Conservation (phyloP, 2,888 invertebrate species). For the Noctua janthe region DNA sequence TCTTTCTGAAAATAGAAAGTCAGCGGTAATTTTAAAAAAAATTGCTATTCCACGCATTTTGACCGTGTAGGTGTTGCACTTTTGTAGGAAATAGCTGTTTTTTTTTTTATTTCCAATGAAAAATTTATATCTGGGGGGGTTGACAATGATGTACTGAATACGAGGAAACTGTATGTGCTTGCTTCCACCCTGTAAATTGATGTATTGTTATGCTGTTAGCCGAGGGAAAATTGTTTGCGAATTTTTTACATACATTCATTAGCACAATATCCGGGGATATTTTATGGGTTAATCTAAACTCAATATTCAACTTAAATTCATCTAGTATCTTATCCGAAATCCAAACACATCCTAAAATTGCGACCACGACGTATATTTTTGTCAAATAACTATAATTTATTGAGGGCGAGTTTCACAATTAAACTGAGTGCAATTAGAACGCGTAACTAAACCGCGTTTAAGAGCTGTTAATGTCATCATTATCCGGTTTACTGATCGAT, state of each 20-base stretch:
- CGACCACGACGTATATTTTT: neutral
- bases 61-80: too few species aligned
- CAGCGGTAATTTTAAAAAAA: too few species aligned
- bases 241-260: neutral
- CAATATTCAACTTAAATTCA: neutral
- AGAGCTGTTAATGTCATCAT: neutral
- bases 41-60: too few species aligned
- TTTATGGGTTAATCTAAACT: neutral
- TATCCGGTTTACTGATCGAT: neutral
- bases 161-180: too few species aligned
- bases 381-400: neutral
- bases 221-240: neutral
- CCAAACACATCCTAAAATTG: neutral
- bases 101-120: too few species aligned
- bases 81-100: too few species aligned
- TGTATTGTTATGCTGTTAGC: neutral
- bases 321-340: too few species aligned
- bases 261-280: constrained; percentile 3
- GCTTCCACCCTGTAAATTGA: too few species aligned
- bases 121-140: too few species aligned
- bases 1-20: too few species aligned
- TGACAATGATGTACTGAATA: too few species aligned
- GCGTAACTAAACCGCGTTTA: neutral
- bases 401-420: neutral
- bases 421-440: neutral